Conservation (phyloP, 2,888 invertebrate genomes). For the Drosophila subquinaria region DNA sequence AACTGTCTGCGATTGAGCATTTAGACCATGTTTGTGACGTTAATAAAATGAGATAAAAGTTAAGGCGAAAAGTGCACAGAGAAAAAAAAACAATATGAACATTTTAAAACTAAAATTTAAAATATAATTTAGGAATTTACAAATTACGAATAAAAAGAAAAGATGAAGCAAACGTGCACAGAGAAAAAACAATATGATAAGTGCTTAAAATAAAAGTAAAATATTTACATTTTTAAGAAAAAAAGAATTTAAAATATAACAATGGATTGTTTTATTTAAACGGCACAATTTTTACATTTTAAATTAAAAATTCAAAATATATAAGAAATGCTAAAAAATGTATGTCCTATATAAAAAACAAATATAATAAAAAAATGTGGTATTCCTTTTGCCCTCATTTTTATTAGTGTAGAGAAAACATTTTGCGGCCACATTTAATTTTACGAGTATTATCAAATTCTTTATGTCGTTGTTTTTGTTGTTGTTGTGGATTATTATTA, state of each 20-base stretch:
- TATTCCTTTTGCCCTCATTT: background rate
- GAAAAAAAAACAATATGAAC: background rate
- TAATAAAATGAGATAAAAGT: background rate
- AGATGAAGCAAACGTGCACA: background rate
- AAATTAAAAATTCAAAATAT: background rate
- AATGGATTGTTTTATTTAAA: no score
- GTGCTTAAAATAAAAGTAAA: background rate
- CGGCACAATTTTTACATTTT: no score
- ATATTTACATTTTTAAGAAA: background rate
- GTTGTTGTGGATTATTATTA: constrained; percentile 57
- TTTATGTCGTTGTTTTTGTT: constrained; percentile 37
- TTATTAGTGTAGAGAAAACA: constrained; percentile 1
- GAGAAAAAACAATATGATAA: background rate
- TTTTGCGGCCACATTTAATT: constrained; percentile 53
- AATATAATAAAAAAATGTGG: no score
- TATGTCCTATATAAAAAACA: no score
- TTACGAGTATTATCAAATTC: constrained; percentile 60
- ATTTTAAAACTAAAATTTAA: background rate
- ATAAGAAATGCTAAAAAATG: background rate
- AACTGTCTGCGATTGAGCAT: constrained; percentile 7
- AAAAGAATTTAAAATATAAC: background rate
- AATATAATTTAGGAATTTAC: no score
- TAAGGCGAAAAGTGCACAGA: background rate
- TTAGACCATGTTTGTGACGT: background rate
- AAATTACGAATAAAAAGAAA: background rate